These are phyloP conservation scores for Perithous albicinctus DNA, from an alignment of 2,888 invertebrate species.

Conservation along the genomic window DNA sequence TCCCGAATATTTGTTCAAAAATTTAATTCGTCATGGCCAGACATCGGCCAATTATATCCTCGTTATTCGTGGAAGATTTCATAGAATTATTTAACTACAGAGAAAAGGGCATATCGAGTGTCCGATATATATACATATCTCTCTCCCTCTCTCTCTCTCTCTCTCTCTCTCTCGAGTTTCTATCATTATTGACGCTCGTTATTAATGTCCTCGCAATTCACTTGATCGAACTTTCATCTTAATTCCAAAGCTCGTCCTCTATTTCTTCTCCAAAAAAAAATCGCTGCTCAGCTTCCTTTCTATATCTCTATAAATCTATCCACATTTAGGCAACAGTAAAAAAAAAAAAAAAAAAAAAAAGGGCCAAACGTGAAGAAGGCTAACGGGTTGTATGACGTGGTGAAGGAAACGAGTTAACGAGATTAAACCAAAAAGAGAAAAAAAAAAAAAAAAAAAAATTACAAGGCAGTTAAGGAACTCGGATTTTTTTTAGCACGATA, in stretches of 20 bases:
- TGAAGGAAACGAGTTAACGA: neutral
- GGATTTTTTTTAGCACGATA: conserved; percentile 27
- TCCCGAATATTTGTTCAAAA: conserved; percentile 15
- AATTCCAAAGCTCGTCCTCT: neutral
- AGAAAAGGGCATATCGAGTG: conserved; percentile 4
- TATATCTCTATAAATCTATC: too few relatives aligned
- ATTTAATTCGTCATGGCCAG: conserved; percentile 35
- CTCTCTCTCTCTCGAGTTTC: conserved; percentile 3
- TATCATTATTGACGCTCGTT: neutral
- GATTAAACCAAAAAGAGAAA: neutral
- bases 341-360: neutral
- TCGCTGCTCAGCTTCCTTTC: neutral
- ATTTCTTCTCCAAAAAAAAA: neutral
- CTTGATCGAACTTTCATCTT: conserved; percentile 13
- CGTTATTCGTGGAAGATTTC: conserved; percentile 35
- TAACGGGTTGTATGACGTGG: neutral
- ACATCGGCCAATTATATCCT: conserved; percentile 29
- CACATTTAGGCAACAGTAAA: too few relatives aligned
- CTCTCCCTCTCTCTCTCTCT: too few relatives aligned
- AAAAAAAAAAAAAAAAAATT: neutral
- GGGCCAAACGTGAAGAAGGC: neutral
- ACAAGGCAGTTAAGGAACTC: conserved; percentile 8
- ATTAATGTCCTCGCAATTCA: neutral
- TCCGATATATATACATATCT: too few relatives aligned
- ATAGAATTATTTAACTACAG: conserved; percentile 18